These are phyloP conservation scores for Zaprionus bogoriensis DNA, from an alignment of 2,888 invertebrate species.

Conservation along the genomic window DNA sequence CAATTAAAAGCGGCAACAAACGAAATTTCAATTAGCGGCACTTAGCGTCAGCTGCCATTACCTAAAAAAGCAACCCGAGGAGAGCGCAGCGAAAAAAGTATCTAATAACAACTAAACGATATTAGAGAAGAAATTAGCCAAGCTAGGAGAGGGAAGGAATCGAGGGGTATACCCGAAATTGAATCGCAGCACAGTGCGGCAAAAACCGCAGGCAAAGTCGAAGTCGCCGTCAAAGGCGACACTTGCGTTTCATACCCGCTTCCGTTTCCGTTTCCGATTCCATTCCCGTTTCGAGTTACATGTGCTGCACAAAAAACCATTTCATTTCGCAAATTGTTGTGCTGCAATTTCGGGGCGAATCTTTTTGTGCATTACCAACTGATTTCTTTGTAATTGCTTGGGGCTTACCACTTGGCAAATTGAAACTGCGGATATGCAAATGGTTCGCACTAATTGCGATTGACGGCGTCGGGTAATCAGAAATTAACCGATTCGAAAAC, in stretches of 20 bases:
- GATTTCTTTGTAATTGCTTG: conserved; percentile 59
- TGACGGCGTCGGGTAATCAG: conserved; percentile 36
- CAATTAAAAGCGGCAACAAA: conserved; percentile 66
- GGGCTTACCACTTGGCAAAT: conserved; percentile 42
- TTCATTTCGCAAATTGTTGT: conserved; percentile 70
- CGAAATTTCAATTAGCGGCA: conserved; percentile 79
- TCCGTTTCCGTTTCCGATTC: conserved; percentile 1
- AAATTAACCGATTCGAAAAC: conserved; percentile 18
- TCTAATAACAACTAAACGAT: conserved; percentile 75
- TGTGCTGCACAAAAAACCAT: conserved; percentile 52
- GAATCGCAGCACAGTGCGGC: conserved; percentile 40
- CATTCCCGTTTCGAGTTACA: conserved; percentile 4
- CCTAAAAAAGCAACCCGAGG: conserved; percentile 38
- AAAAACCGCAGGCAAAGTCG: conserved; percentile 21
- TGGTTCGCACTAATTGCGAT: conserved; percentile 47
- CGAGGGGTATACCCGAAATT: conserved; percentile 25
- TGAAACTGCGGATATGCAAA: conserved; percentile 54
- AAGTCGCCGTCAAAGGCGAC: conserved; percentile 36
- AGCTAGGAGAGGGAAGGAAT: not conserved
- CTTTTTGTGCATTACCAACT: conserved; percentile 45
- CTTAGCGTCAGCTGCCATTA: conserved; percentile 70
- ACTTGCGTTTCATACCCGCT: conserved; percentile 5
- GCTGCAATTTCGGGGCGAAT: conserved; percentile 40
- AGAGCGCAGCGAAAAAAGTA: conserved; percentile 19
- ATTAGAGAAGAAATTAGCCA: conserved; percentile 62